These are phyloP conservation scores for Sinonovacula constricta DNA, from an alignment of 1,140 invertebrate genomes.

Conservation along the genomic window DNA sequence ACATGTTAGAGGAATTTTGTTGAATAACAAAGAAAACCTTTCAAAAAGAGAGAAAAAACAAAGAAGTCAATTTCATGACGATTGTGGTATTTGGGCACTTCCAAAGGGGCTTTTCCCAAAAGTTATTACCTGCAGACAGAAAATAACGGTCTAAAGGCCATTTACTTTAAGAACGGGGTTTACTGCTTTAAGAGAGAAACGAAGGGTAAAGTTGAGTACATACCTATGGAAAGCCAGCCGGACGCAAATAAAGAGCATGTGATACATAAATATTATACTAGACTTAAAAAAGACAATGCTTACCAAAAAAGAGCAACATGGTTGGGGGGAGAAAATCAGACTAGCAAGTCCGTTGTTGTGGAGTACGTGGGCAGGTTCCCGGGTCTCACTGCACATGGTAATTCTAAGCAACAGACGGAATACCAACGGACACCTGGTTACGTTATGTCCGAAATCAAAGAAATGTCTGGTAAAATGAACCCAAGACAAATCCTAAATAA, in stretches of 20 bases:
- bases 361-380: slow-evolving; percentile 28
- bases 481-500: slow-evolving; percentile 3
- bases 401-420: neutral
- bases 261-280: slow-evolving; percentile 35
- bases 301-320: slow-evolving; percentile 37
- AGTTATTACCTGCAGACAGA: neutral
- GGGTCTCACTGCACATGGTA: slow-evolving; percentile 1
- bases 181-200: slow-evolving; percentile 1
- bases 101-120: slow-evolving; percentile 1
- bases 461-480: neutral
- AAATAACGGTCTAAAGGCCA: neutral
- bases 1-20: too few species aligned
- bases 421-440: slow-evolving; percentile 4
- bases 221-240: slow-evolving; percentile 24
- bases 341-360: slow-evolving; percentile 21
- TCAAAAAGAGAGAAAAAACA: too few species aligned
- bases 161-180: slow-evolving; percentile 21
- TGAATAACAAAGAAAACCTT: too few species aligned
- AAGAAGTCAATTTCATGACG: slow-evolving; percentile 3
- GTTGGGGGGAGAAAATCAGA: slow-evolving; percentile 13
- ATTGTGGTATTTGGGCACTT: slow-evolving; percentile 8
- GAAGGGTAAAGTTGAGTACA: slow-evolving; percentile 10
- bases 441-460: slow-evolving; percentile 1
- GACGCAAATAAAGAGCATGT: neutral
- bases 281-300: neutral